A percentile compares a stretch with the other conserved stretches of the same genome.
phyloP scores from a whole-genome alignment of 2,113 vertebrate species.

The Paramisgurnus dabryanus region DNA sequence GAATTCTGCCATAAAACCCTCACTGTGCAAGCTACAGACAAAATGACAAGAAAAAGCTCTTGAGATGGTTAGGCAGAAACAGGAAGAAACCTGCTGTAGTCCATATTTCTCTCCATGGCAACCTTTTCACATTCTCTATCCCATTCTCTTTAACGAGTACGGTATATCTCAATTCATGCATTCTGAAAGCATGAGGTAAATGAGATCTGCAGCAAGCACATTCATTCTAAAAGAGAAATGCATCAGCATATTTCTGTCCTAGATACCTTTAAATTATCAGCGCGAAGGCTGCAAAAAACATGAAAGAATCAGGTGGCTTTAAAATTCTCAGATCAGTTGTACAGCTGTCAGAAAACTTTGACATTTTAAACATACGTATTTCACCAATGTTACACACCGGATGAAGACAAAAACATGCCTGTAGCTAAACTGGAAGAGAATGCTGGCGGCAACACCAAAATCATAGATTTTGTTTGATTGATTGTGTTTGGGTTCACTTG shows the following conservation, averaged over 20 bases:
- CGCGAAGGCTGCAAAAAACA: neutral
- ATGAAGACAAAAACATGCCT: too few species aligned
- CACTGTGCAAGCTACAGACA: neutral
- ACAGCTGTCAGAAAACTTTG: neutral
- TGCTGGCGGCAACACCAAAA: neutral
- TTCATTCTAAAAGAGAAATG: neutral
- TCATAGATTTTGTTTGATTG: too few species aligned
- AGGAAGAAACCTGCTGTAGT: neutral
- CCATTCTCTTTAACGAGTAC: neutral
- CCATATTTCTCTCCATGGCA: neutral
- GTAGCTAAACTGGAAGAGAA: neutral
- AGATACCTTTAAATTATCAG: neutral
- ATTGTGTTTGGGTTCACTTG: too few species aligned
- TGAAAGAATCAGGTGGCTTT: neutral
- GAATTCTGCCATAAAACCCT: neutral
- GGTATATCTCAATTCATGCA: too few species aligned
- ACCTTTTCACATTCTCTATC: neutral
- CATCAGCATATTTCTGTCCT: neutral
- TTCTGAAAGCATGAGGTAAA: neutral
- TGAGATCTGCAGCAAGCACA: slow-evolving; percentile 2
- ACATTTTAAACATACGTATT: neutral
- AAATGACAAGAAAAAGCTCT: neutral
- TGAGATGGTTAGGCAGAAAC: neutral
- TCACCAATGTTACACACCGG: neutral
- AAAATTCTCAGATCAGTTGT: neutral